phyloP scores from a whole-genome alignment of 2,113 vertebrate species.

The Alethe diademata region DNA sequence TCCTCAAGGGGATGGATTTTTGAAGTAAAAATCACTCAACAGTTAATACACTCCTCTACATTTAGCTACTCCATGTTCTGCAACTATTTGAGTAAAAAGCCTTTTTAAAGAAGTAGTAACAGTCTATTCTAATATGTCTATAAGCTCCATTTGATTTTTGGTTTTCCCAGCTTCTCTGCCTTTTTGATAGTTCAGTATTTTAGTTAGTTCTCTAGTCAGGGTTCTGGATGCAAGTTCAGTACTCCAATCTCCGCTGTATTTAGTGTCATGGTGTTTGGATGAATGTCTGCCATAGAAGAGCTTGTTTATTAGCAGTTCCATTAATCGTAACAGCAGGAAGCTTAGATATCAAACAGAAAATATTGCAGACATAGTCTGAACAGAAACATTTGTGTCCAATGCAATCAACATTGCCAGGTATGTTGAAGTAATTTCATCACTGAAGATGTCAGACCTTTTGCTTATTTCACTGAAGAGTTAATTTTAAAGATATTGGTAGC shows the following conservation, averaged over 20 bases:
- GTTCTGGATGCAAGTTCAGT: background rate
- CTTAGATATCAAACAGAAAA: constrained; percentile 12
- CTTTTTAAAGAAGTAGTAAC: background rate
- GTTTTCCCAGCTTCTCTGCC: background rate
- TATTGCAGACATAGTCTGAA: background rate
- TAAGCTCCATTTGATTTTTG: background rate
- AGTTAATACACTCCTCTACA: background rate
- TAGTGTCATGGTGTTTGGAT: background rate
- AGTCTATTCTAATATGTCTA: background rate
- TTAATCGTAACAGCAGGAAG: background rate
- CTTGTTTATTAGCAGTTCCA: background rate
- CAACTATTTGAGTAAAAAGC: background rate
- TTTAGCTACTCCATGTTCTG: background rate
- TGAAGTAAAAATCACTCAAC: background rate
- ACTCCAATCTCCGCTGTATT: background rate
- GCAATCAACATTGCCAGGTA: background rate
- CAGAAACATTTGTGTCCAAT: background rate
- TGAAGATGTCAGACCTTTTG: background rate
- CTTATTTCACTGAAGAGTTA: background rate
- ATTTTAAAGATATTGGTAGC: background rate
- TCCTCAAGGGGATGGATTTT: background rate
- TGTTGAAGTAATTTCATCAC: background rate
- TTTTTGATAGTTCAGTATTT: background rate
- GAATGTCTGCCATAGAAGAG: background rate
- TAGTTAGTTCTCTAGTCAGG: background rate